A percentile compares a stretch with the other conserved stretches of the same genome.
These are phyloP conservation scores for Tachysurus fulvidraco DNA, from an alignment of 2,113 vertebrate genomes.

Conservation along the genomic window DNA sequence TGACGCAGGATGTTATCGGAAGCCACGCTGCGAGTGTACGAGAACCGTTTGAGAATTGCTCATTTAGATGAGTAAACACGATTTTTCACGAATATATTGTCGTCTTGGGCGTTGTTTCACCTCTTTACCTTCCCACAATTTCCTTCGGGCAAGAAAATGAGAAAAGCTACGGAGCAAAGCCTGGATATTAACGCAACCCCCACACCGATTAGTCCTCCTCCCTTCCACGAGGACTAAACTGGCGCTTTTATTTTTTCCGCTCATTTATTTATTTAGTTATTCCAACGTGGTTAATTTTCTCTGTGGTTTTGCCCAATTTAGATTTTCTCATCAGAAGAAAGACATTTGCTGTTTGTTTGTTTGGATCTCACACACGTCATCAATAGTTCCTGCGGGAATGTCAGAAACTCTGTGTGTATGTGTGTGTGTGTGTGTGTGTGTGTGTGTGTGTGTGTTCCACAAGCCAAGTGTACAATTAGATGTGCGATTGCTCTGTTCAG, in stretches of 20 bases:
- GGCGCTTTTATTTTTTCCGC: neutral
- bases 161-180: neutral
- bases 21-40: neutral
- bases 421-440: conserved; percentile 14
- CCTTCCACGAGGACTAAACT: neutral
- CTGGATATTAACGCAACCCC: conserved; percentile 17
- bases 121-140: neutral
- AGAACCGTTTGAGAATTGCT: neutral
- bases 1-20: neutral
- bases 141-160: conserved; percentile 23
- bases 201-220: conserved; percentile 9
- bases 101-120: neutral
- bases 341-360: conserved; percentile 10
- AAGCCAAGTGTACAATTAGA: conserved; percentile 6
- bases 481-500: conserved; percentile 2
- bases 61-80: conserved; percentile 8
- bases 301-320: neutral
- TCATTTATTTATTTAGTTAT: conserved; percentile 9
- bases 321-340: conserved; percentile 40
- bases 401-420: neutral
- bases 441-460: conserved; percentile 2
- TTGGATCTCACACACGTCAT: neutral
- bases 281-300: neutral
- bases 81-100: conserved; percentile 15
- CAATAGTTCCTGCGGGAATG: conserved; percentile 7